A percentile compares a stretch with the other conserved stretches of the same genome.
Evolutionary conservation across 2,888 invertebrate genomes (phyloP).

Genomic region (Sphecodes monilicornis): DNA sequence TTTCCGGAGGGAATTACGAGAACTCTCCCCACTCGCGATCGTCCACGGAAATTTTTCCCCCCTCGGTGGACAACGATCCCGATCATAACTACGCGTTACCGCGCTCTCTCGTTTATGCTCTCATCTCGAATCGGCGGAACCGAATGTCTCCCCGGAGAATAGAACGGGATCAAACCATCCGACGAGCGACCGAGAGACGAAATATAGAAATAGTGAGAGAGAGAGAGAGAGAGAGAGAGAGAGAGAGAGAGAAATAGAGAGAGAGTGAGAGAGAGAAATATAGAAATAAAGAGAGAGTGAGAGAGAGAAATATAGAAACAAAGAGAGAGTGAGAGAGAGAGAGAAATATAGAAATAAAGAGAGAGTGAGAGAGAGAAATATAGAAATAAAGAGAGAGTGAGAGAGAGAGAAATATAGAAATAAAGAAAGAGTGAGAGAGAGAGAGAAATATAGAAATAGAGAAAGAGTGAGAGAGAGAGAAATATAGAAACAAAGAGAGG

Average conservation of each 20-base stretch:
- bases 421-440: too few relatives aligned
- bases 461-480: not conserved
- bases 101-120: constrained; percentile 58
- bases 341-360: too few relatives aligned
- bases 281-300: too few relatives aligned
- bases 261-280: not conserved
- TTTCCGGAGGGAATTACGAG: constrained; percentile 55
- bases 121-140: constrained; percentile 54
- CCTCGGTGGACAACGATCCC: constrained; percentile 25
- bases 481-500: too few relatives aligned
- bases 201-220: not conserved
- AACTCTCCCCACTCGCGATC: not conserved
- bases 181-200: not conserved
- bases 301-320: not conserved
- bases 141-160: constrained; percentile 54
- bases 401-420: too few relatives aligned
- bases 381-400: not conserved
- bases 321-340: not conserved
- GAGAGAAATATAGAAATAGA: not conserved
- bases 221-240: constrained; percentile 1
- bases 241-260: too few relatives aligned
- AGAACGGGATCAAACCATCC: not conserved
- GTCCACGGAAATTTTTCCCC: not conserved
- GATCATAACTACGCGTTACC: constrained; percentile 52
- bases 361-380: not conserved